These are phyloP conservation scores for Athalia circularis DNA, from an alignment of 2,888 invertebrate species.

Conservation along the genomic window DNA sequence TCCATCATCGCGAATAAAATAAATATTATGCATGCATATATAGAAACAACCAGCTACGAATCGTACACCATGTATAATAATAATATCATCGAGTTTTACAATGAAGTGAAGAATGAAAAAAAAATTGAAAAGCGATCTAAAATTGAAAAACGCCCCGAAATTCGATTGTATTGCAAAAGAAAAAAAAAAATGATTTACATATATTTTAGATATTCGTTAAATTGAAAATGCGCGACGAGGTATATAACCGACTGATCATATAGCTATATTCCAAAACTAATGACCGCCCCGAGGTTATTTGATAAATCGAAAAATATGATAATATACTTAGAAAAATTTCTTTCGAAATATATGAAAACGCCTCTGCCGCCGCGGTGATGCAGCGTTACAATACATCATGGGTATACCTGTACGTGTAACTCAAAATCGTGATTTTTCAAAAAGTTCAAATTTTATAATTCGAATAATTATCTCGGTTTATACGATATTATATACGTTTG, in stretches of 20 bases:
- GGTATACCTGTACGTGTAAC: too few species aligned
- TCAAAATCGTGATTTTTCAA: too few species aligned
- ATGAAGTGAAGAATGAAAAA: neutral
- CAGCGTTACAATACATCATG: neutral
- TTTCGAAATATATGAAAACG: constrained; percentile 18
- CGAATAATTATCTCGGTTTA: too few species aligned
- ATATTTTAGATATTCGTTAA: neutral
- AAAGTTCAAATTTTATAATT: too few species aligned
- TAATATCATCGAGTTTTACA: too few species aligned
- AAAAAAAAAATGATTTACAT: neutral
- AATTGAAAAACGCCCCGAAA: neutral
- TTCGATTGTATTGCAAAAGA: neutral
- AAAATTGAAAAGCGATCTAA: neutral
- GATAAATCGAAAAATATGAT: neutral
- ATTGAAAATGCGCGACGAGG: too few species aligned
- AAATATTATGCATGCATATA: too few species aligned
- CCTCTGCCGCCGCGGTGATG: neutral
- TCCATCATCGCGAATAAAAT: too few species aligned
- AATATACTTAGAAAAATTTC: neutral
- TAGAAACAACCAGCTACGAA: too few species aligned
- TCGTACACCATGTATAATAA: too few species aligned
- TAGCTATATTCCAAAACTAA: neutral
- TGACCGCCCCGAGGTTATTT: neutral
- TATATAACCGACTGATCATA: too few species aligned
- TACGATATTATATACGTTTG: too few species aligned